phyloP scores from a whole-genome alignment of 2,888 invertebrate species.

The Ariolimax columbianus region DNA sequence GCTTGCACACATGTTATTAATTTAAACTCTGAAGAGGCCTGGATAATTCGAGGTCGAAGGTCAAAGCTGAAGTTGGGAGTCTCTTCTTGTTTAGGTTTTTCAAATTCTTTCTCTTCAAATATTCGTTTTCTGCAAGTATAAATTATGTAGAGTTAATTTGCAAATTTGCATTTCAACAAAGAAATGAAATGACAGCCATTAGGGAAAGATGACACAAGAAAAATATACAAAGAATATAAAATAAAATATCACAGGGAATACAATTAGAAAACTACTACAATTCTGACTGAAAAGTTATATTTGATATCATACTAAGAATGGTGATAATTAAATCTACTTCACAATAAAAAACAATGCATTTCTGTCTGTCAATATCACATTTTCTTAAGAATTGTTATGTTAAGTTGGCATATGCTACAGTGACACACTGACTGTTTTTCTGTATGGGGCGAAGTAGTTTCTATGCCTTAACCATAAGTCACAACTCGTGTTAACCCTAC shows the following conservation, averaged over 20 bases:
- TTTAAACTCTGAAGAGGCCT: conserved; percentile 94
- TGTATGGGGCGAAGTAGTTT: too few relatives aligned
- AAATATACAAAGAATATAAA: neutral
- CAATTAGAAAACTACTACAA: neutral
- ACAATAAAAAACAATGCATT: too few relatives aligned
- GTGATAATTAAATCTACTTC: neutral
- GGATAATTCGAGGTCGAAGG: conserved; percentile 98
- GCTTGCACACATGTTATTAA: conserved; percentile 97
- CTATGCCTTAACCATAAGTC: too few relatives aligned
- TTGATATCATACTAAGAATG: too few relatives aligned
- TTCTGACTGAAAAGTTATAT: too few relatives aligned
- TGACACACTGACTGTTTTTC: too few relatives aligned
- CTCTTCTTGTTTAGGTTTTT: conserved; percentile 71
- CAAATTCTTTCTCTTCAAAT: conserved; percentile 68
- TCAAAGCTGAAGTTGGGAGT: conserved; percentile 98
- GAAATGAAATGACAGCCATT: neutral
- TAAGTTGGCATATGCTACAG: too few relatives aligned
- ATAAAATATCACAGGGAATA: neutral
- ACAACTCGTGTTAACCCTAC: too few relatives aligned
- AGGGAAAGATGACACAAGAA: neutral
- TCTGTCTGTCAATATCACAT: too few relatives aligned
- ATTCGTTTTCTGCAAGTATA: conserved; percentile 59
- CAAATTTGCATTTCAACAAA: neutral
- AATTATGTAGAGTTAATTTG: neutral
- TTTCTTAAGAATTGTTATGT: too few relatives aligned